Conservation (phyloP, 2,113 vertebrate genomes). For the Epinephelus fuscoguttatus region DNA sequence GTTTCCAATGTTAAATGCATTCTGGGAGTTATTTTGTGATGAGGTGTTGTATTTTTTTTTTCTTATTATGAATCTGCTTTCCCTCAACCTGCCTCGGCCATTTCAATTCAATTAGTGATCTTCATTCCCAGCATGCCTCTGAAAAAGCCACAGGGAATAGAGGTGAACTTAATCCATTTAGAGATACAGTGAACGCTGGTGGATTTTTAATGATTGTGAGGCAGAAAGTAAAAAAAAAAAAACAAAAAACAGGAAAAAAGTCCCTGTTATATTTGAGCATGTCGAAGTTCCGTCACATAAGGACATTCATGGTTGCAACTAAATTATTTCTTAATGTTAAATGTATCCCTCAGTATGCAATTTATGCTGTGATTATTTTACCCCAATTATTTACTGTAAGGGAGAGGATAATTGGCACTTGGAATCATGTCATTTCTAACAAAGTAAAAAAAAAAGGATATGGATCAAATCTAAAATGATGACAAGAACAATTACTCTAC, state of each 20-base stretch:
- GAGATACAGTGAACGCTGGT: slow-evolving; percentile 10
- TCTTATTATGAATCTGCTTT: neutral
- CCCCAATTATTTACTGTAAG: neutral
- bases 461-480: slow-evolving; percentile 29
- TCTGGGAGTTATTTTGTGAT: slow-evolving; percentile 5
- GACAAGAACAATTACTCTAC: slow-evolving; percentile 25
- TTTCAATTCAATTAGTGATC: slow-evolving; percentile 30
- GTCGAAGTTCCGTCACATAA: neutral
- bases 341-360: neutral
- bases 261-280: neutral
- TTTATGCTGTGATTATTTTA: slow-evolving; percentile 7
- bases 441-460: slow-evolving; percentile 16
- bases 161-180: slow-evolving; percentile 35
- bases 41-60: slow-evolving; percentile 6
- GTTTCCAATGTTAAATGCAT: neutral
- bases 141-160: slow-evolving; percentile 5
- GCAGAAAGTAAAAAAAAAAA: neutral
- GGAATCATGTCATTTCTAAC: neutral
- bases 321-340: neutral
- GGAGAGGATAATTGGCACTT: neutral
- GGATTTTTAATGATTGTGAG: slow-evolving; percentile 38
- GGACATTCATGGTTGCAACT: neutral
- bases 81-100: neutral
- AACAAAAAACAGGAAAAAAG: neutral
- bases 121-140: slow-evolving; percentile 13